Evolutionary conservation across 1,140 invertebrate species (phyloP), one percentile per base, ranked within the genome.

Genomic region (Yoshiicerus persimilis): DNA sequence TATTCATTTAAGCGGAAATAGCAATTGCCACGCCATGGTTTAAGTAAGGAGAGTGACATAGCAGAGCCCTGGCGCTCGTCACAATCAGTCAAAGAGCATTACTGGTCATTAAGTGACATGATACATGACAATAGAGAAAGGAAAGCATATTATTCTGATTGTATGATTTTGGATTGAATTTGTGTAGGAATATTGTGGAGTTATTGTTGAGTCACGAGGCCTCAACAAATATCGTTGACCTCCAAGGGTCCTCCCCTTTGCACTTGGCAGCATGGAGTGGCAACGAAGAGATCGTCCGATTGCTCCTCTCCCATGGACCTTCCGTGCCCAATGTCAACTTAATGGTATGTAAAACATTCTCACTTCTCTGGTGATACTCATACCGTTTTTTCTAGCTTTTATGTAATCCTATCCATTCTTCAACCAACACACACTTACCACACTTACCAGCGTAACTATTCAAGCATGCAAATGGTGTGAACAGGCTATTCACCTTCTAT

Each of bases 241-340:
- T 94, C 66, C 95, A 96, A 92, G 97, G 97, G 20, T 97, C 96
- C 66, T 96, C 96, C 4, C 96, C 97, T 11, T 93, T 98, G 64
- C 97, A 98, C 93, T 93, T 98, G 92, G 96, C 87, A 64, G 96
- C 97, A 87, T 98, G 97, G 97, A 96, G 96, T 20, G 97, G 97
- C 11, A 95, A 97, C 92, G 94, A 95, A 64, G 96, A 97, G 89
- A 96, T 98, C 91, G 96, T 97, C 66, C 93, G 95, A 90, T 92
- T 97, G 89, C 93, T 98, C 84, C 93, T 98, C 34, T 95, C 94
- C 84, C 95, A 96, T 92, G 95, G 96, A 32, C 95, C 95, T 86
- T 95, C 95, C 23, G 94, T 95, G 87, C 95, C 96, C 88, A 96
- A 96, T 92, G 95, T 97, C 91, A 97, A 97, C 93, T 94, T 96